phyloP scores from a whole-genome alignment of 2,113 vertebrate species.

The Quiscalus mexicanus region DNA sequence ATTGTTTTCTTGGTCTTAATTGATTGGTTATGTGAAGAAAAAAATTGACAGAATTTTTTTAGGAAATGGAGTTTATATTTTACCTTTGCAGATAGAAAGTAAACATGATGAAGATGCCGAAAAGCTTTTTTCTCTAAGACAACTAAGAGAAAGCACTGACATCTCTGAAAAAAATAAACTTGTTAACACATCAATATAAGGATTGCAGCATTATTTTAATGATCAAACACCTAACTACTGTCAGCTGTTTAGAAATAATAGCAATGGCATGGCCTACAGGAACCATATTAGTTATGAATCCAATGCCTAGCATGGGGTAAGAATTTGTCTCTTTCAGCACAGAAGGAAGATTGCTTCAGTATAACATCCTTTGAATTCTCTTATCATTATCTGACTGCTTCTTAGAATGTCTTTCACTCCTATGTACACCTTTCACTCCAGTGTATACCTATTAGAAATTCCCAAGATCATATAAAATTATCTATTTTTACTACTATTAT shows the following conservation, averaged over 20 bases:
- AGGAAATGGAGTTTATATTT: neutral
- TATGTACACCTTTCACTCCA: neutral
- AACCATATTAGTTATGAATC: neutral
- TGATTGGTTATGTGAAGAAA: neutral
- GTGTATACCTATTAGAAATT: neutral
- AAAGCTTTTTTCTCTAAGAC: neutral
- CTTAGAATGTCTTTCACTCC: neutral
- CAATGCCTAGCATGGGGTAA: neutral
- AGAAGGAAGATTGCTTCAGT: neutral
- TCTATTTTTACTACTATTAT: neutral
- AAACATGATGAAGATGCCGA: neutral
- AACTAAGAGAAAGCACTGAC: neutral
- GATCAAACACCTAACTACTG: neutral
- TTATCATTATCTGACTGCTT: neutral
- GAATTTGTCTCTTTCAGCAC: neutral
- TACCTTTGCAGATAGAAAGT: neutral
- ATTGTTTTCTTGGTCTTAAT: neutral
- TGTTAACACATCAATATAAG: neutral
- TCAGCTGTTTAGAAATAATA: neutral
- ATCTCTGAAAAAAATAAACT: neutral
- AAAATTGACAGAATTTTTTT: neutral
- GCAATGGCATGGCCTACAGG: neutral
- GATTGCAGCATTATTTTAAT: neutral
- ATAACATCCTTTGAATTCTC: neutral
- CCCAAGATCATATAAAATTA: neutral